Evolutionary conservation across 37 sponge, comb jelly and placozoan species (phyloP).

Genomic region (Mnemiopsis leidyi): DNA sequence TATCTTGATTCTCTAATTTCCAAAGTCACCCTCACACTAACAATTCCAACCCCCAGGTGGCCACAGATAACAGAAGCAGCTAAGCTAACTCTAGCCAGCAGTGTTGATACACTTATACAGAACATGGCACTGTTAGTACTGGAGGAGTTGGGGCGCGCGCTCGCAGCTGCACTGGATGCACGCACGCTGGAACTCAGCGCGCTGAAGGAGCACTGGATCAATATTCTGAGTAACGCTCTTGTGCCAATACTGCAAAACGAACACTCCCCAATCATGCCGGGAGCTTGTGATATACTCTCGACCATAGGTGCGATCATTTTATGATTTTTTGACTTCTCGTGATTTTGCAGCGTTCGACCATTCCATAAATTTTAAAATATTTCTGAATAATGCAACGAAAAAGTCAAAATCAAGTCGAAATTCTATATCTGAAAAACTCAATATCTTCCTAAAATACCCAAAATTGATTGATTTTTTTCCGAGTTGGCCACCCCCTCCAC

Average conservation of each 20-base stretch:
- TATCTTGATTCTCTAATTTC: too few relatives aligned
- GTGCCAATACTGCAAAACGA: slow-evolving; percentile 63
- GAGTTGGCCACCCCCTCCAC: too few relatives aligned
- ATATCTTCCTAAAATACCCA: too few relatives aligned
- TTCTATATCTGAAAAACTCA: too few relatives aligned
- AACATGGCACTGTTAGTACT: slow-evolving; percentile 53
- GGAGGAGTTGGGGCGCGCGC: slow-evolving; percentile 63
- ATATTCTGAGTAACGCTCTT: not conserved
- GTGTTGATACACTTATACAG: not conserved
- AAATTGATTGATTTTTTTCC: too few relatives aligned
- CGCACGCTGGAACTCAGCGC: not conserved
- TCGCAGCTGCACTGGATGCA: not conserved
- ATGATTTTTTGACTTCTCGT: too few relatives aligned
- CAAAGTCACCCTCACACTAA: too few relatives aligned
- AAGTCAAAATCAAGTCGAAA: too few relatives aligned
- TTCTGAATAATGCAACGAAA: too few relatives aligned
- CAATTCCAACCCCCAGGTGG: slow-evolving; percentile 10
- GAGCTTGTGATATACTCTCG: slow-evolving; percentile 61
- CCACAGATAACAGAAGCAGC: not conserved
- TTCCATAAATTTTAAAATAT: too few relatives aligned
- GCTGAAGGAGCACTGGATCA: slow-evolving; percentile 45
- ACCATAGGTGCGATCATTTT: slow-evolving; percentile 57
- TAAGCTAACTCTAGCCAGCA: not conserved
- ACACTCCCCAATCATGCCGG: slow-evolving; percentile 47
- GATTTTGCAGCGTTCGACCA: too few relatives aligned